These are phyloP conservation scores for Drosophila siamana DNA, from an alignment of 2,888 invertebrate genomes.

Conservation along the genomic window DNA sequence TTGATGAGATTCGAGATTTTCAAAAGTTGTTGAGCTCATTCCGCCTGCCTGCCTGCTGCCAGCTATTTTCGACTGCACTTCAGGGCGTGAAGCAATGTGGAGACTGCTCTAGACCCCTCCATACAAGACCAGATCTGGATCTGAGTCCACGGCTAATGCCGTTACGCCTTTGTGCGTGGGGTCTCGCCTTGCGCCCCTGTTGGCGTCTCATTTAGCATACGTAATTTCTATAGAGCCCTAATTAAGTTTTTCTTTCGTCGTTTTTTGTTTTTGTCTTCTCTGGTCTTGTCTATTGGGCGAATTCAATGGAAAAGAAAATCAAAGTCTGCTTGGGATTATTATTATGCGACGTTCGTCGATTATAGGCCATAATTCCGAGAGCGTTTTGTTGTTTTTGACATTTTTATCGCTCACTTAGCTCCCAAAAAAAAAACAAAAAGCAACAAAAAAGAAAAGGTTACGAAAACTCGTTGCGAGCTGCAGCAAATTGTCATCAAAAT, in stretches of 20 bases:
- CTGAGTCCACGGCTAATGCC: slow-evolving; percentile 21
- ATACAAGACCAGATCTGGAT: slow-evolving; percentile 18
- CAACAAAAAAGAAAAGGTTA: slow-evolving; percentile 61
- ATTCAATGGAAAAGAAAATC: slow-evolving; percentile 67
- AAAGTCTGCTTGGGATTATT: slow-evolving; percentile 49
- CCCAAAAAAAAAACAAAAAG: slow-evolving; percentile 39
- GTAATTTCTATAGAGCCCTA: slow-evolving; percentile 51
- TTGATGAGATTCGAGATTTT: slow-evolving; percentile 49
- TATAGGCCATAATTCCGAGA: slow-evolving; percentile 70
- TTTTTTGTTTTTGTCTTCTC: slow-evolving; percentile 2
- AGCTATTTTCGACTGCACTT: slow-evolving; percentile 46
- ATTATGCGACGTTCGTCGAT: slow-evolving; percentile 65
- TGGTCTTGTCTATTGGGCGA: slow-evolving; percentile 29
- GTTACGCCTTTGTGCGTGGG: slow-evolving; percentile 39
- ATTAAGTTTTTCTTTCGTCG: slow-evolving; percentile 73
- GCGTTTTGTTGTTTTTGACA: slow-evolving; percentile 71
- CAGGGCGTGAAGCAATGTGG: slow-evolving; percentile 35
- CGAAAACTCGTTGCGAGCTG: slow-evolving; percentile 54
- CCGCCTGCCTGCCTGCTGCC: background rate
- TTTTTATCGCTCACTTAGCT: slow-evolving; percentile 77
- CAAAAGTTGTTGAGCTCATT: slow-evolving; percentile 40
- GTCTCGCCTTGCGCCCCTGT: slow-evolving; percentile 3
- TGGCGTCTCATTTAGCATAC: slow-evolving; percentile 59
- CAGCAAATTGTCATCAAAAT: slow-evolving; percentile 64
- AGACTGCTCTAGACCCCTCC: slow-evolving; percentile 18